Evolutionary conservation across 2,797 vertebrate species (phyloP), one percentile per base, ranked within the genome.

Genomic region (Onychomys leucogaster): DNA sequence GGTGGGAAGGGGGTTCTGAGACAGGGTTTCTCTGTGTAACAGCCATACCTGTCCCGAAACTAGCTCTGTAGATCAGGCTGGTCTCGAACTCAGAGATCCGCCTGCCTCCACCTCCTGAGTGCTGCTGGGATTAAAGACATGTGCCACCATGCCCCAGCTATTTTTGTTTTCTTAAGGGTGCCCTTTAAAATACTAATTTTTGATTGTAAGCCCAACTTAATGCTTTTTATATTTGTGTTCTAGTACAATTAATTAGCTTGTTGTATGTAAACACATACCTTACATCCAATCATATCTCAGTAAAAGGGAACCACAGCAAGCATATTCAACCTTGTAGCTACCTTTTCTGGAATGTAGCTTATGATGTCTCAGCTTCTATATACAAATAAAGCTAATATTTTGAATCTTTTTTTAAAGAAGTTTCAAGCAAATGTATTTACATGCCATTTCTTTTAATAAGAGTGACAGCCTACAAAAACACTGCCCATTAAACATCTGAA

Each of bases 381-480:
- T 91, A 95, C 84, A 94, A 82, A 57, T 89, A 95, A 94, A 95
- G 80, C 59, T 86, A 92, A 23, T 92, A 43, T 90, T 97, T 95
- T 83, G 75, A 1, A 92, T 49, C 29, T 83, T 89, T 83, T 97
- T 81, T 69, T 91, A 93, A 97, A 97, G 94, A 91, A 78, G 69
- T 89, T 95, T 96, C 85, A 95, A 84, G 76, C 55, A 94, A 92
- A 94, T 83, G 82, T 83, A 98, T 87, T 98, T 89, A 93, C 27
- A 92, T 94, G 78, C 17, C 76, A 95, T 94, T 93, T 94, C 59
- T 94, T 97, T 95, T 95, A 92, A 94, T 95, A 95, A 69, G 76
- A 94, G 32, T 85, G 49, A 89, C 90, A 90, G 75, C 59, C 55
- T 93, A 95, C 92, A 95, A 94, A 82, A 97, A 91, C 83, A 85